phyloP scores from a whole-genome alignment of 2,888 invertebrate species.

The Onthophagus sagittarius region DNA sequence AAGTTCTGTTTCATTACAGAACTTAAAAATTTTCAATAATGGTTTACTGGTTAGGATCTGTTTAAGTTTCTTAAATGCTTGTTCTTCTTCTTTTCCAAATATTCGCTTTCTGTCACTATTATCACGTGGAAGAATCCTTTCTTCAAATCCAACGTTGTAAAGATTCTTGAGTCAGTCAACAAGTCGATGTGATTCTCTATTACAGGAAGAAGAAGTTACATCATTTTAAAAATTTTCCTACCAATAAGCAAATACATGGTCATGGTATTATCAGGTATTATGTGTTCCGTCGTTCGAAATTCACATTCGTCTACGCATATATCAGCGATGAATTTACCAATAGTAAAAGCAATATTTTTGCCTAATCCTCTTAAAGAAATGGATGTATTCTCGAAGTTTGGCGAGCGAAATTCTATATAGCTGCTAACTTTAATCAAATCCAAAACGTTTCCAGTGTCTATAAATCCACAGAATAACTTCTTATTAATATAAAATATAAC shows the following conservation, averaged over 20 bases:
- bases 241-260: slow-evolving; percentile 16
- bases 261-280: slow-evolving; percentile 19
- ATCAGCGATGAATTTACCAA: slow-evolving; percentile 12
- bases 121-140: slow-evolving; percentile 41
- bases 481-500: not conserved
- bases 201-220: slow-evolving; percentile 32
- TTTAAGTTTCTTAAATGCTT: too few relatives aligned
- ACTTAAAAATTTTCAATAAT: too few relatives aligned
- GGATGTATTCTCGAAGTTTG: slow-evolving; percentile 8
- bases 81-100: too few relatives aligned
- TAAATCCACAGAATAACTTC: slow-evolving; percentile 8
- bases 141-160: slow-evolving; percentile 38
- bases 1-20: too few relatives aligned
- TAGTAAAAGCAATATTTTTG: slow-evolving; percentile 6
- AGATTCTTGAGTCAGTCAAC: slow-evolving; percentile 33
- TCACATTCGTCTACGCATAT: not conserved
- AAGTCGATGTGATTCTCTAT: slow-evolving; percentile 41
- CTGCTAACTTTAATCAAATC: slow-evolving; percentile 2
- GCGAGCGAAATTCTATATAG: slow-evolving; percentile 10
- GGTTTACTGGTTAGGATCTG: too few relatives aligned
- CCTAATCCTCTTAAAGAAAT: slow-evolving; percentile 18
- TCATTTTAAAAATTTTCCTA: slow-evolving; percentile 7
- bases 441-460: slow-evolving; percentile 23
- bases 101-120: slow-evolving; percentile 23
- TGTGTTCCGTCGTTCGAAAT: slow-evolving; percentile 5